Evolutionary conservation across 2,888 invertebrate species (phyloP), one percentile per base, ranked within the genome.

Genomic region (Lacanobia oleracea): DNA sequence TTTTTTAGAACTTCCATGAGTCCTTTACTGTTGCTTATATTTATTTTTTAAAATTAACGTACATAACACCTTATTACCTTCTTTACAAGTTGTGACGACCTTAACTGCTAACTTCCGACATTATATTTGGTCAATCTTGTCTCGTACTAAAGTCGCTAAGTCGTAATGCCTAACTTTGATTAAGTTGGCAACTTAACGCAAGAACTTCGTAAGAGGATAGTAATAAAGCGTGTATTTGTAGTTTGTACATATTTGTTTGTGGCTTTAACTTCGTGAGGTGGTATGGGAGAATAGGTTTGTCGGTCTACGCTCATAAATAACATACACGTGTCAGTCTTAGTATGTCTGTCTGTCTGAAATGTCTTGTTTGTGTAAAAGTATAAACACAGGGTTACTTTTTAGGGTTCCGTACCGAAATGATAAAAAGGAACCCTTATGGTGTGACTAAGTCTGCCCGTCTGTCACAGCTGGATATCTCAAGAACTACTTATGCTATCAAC

Each of bases 101-200:
- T 40, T 67, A 67, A 43, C 18, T 48, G 6, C 16, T 18, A 43
- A 66, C 27, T 79, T 60, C 56, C n/a, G 45, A 63, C 54, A 63
- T 72, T 63, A 71, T 82, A 82, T 69, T 79, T 72, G 86, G 85
- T 75, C 83, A 81, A 77, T 81, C 81, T 75, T 66, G 76, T 66
- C 74, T 65, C 79, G 65, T 75, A 74, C 71, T 61, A 54, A 79
- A 78, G 75, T 68, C 74, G 21, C 64, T 54, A 67, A 72, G 74
- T 64, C 63, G 56, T 75, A 77, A 82, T 71, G 65, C 71, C 81
- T 75, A 79, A 85, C 79, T 85, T 85, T 81, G 76, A 84, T 84
- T 85, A 85, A 84, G 69, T 85, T 83, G 56, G 33, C 65, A 66
- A 79, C 78, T 83, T 85, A 76, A 78, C 74, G 70, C 48, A 43